A percentile compares a stretch with the other conserved stretches of the same genome.
phyloP scores from a whole-genome alignment of 2,113 vertebrate species.

The Choloepus hoffmanni region DNA sequence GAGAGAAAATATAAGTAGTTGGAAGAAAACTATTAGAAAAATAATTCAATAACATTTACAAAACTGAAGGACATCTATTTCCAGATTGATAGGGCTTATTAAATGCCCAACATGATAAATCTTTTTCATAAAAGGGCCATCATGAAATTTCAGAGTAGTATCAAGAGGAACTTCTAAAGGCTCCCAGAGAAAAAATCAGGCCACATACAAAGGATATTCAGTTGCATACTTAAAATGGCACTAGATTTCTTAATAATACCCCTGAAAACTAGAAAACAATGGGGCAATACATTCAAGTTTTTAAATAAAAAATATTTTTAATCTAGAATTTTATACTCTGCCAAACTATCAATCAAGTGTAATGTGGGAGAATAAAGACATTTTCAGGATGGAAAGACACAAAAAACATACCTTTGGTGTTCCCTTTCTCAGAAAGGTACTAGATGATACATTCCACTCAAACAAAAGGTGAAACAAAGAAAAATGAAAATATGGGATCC shows the following conservation, averaged over 20 bases:
- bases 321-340: neutral
- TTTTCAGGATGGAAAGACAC: neutral
- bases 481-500: neutral
- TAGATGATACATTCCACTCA: neutral
- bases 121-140: neutral
- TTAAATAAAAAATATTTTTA: neutral
- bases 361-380: too few species aligned
- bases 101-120: neutral
- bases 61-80: neutral
- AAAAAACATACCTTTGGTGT: neutral
- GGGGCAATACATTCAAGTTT: neutral
- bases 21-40: neutral
- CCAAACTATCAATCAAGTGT: neutral
- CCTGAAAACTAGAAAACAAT: neutral
- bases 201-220: neutral
- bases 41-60: neutral
- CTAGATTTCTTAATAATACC: neutral
- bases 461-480: neutral
- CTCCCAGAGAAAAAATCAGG: neutral
- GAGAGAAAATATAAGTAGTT: neutral
- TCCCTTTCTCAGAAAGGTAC: slow-evolving; percentile 5
- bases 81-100: neutral
- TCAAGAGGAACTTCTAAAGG: neutral
- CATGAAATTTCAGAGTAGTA: slow-evolving; percentile 4
- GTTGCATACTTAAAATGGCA: neutral